A percentile compares a stretch with the other conserved stretches of the same genome.
These are phyloP conservation scores for Steinernema hermaphroditum DNA, from an alignment of 2,888 invertebrate genomes.

Conservation along the genomic window DNA sequence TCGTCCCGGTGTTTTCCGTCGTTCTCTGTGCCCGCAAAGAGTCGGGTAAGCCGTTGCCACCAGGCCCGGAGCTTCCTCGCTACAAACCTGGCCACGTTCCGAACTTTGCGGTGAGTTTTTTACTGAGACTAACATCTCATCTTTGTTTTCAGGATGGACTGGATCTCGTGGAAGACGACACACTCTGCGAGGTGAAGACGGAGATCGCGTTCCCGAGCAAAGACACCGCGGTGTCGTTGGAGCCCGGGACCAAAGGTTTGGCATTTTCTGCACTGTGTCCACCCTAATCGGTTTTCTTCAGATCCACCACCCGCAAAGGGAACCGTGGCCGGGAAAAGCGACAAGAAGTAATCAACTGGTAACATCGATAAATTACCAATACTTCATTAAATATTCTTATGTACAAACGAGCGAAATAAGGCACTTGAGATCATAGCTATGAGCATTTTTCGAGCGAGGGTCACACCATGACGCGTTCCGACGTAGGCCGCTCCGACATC, in stretches of 20 bases:
- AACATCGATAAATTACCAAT: no score
- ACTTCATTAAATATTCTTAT: not conserved
- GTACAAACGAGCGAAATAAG: not conserved
- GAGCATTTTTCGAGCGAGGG: not conserved
- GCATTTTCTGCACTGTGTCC: no score
- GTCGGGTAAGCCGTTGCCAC: not conserved
- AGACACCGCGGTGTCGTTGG: not conserved
- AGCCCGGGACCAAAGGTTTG: no score
- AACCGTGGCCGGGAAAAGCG: not conserved
- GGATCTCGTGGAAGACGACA: constrained; percentile 26
- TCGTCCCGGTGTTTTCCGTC: not conserved
- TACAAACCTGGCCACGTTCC: constrained; percentile 7
- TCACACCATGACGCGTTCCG: not conserved
- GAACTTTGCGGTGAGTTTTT: constrained; percentile 6
- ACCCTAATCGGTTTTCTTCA: no score
- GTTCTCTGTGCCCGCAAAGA: not conserved
- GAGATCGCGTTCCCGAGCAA: constrained; percentile 31
- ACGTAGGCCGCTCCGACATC: not conserved
- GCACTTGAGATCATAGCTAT: constrained; percentile 16
- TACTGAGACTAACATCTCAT: not conserved
- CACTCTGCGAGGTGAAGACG: constrained; percentile 30
- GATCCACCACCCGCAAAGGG: no score
- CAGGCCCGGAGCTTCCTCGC: not conserved
- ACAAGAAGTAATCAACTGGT: not conserved
- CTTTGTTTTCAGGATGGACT: not conserved